Evolutionary conservation across 2,888 invertebrate species (phyloP).

Genomic region (Perithous albicinctus): DNA sequence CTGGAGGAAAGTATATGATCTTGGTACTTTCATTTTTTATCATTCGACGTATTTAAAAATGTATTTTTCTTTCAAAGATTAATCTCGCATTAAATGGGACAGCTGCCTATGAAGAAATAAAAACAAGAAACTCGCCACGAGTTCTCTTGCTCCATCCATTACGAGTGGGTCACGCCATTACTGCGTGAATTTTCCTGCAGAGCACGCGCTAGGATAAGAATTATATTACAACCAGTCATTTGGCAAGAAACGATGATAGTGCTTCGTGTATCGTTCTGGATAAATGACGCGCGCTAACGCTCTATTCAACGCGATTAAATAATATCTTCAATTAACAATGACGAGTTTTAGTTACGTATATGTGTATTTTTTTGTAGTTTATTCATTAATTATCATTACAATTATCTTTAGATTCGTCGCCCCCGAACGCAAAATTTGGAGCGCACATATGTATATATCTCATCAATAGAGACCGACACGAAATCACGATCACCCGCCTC

Average conservation of each 20-base stretch:
- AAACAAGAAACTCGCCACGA: constrained; percentile 60
- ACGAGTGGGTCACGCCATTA: constrained; percentile 33
- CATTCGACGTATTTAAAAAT: constrained; percentile 29
- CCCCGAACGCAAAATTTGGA: constrained; percentile 45
- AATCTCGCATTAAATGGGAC: constrained; percentile 61
- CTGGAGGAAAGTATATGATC: constrained; percentile 53
- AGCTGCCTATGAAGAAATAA: constrained; percentile 66
- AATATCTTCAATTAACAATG: constrained; percentile 70
- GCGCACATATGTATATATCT: constrained; percentile 55
- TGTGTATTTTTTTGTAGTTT: constrained; percentile 63
- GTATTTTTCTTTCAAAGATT: constrained; percentile 42
- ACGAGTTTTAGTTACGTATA: constrained; percentile 73
- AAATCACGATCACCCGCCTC: constrained; percentile 65
- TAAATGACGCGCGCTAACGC: constrained; percentile 61
- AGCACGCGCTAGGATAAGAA: constrained; percentile 63
- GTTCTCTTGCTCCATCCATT: constrained; percentile 28
- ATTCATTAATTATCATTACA: constrained; percentile 57
- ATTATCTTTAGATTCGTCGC: constrained; percentile 59
- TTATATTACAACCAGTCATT: constrained; percentile 78
- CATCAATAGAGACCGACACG: constrained; percentile 62
- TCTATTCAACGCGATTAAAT: constrained; percentile 66
- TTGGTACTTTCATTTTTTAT: constrained; percentile 54
- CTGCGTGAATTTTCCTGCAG: constrained; percentile 35
- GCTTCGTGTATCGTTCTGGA: constrained; percentile 63
- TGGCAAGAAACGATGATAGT: constrained; percentile 71